These are phyloP conservation scores for Eutolmus rufibarbis DNA, from an alignment of 2,888 invertebrate genomes.

Conservation along the genomic window DNA sequence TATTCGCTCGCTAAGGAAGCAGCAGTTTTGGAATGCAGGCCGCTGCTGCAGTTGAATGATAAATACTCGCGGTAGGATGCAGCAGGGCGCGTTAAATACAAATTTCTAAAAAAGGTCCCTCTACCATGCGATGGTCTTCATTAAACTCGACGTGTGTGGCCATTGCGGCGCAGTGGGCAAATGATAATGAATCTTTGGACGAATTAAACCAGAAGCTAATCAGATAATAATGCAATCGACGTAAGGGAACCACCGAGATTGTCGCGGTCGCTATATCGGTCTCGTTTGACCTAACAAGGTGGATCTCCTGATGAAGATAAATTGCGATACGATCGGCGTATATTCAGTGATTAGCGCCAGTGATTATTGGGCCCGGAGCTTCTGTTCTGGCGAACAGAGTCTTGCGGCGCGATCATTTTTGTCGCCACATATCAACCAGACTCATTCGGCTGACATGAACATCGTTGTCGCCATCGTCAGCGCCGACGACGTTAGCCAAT, in stretches of 20 bases:
- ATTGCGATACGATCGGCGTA: constrained; percentile 27
- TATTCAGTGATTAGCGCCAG: constrained; percentile 30
- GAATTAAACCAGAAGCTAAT: constrained; percentile 42
- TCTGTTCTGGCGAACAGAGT: constrained; percentile 6
- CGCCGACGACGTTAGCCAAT: background rate
- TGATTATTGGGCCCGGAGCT: constrained; percentile 25
- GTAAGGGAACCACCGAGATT: background rate
- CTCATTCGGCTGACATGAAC: constrained; percentile 31
- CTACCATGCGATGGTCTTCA: constrained; percentile 18
- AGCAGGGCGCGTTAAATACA: constrained; percentile 5
- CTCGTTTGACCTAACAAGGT: constrained; percentile 23
- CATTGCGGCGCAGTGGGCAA: constrained; percentile 4
- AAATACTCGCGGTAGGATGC: background rate
- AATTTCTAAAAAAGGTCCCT: background rate
- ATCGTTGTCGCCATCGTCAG: constrained; percentile 37
- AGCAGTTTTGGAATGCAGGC: background rate
- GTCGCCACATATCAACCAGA: constrained; percentile 36
- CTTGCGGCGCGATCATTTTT: constrained; percentile 21
- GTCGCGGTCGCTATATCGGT: background rate
- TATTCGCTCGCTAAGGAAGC: background rate
- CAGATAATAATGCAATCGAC: constrained; percentile 31
- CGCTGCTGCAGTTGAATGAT: background rate
- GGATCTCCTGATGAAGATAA: constrained; percentile 40
- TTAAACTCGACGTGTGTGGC: constrained; percentile 26
- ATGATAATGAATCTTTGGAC: constrained; percentile 27